A percentile compares a stretch with the other conserved stretches of the same genome.
phyloP scores from a whole-genome alignment of 2,797 vertebrate genomes.

The Ataeniobius toweri region DNA sequence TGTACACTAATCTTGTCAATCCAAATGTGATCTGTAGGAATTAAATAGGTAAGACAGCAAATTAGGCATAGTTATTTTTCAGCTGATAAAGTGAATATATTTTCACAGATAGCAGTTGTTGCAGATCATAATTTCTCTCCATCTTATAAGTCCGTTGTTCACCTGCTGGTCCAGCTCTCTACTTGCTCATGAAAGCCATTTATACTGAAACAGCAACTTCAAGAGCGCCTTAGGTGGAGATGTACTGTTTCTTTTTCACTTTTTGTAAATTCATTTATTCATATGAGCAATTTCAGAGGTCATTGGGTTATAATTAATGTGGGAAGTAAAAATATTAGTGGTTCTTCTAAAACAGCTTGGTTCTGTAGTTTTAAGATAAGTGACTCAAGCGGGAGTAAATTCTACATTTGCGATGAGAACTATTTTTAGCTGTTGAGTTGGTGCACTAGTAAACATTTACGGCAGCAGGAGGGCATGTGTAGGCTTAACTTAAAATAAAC shows the following conservation, averaged over 20 bases:
- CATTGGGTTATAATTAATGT: conserved; percentile 2
- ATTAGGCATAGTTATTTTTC: background rate
- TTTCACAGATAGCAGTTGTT: background rate
- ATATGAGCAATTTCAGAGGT: background rate
- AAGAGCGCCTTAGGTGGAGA: background rate
- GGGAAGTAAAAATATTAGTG: background rate
- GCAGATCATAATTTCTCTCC: background rate
- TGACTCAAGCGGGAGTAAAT: conserved; percentile 14
- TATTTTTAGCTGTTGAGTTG: conserved; percentile 23
- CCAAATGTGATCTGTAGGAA: background rate
- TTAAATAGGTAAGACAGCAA: background rate
- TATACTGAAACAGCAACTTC: background rate
- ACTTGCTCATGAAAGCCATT: background rate
- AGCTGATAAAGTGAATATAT: background rate
- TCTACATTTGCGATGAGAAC: background rate
- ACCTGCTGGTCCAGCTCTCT: background rate
- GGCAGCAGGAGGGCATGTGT: conserved; percentile 19
- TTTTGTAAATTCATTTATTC: background rate
- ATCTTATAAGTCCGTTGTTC: background rate
- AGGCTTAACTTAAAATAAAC: conserved; percentile 34
- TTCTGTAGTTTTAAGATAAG: conserved; percentile 5
- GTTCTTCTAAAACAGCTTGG: conserved; percentile 4
- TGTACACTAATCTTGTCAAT: background rate
- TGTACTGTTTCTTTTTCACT: background rate
- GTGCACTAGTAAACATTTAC: conserved; percentile 16